Evolutionary conservation across 2,797 vertebrate genomes (phyloP), one percentile per base, ranked within the genome.

Genomic region (Botia almorhae): DNA sequence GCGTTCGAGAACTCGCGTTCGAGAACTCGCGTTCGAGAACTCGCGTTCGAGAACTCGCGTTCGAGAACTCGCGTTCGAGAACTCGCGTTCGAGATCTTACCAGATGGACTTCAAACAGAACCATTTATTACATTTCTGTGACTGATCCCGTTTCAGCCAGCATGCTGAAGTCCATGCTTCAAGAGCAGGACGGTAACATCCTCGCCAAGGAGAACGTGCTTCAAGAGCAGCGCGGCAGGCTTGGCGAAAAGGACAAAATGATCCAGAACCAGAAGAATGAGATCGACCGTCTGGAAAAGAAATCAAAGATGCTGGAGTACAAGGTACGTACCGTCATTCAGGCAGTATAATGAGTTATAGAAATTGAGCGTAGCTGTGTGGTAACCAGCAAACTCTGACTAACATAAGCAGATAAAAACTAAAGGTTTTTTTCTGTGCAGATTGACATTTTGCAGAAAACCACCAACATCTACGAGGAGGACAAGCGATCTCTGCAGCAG

Each of bases 401-500:
- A 29, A 29, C 29, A 29, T 29, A 29, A 29, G 29, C 29, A 8
- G 39, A 8, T 39, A 39, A 4, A 39, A 39, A 7, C 5, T 39
- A 39, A 39, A 39, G 36, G 4, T 75, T 46, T 26, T 76, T 29
- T 69, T 43, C 43, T 33, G 10, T 72, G 10, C 83, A 99, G 98
- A 92, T 98, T 3, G 96, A 98, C 16, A 96, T 99, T 81, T 84
- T 99, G 53, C 97, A 99, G 91, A 99, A 98, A 87, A 98, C 98
- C 0, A 93, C 97, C 0, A 92, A 93, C 0, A 96, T 98, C 89
- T 98, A 98, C 2, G 97, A 99, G 84, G 96, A 96, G 61, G 97
- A 99, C 85, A 98, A 98, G 68, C 95, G 96, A 53, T 91, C 87
- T 0, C 91, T 99, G 61, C 94, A 96, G 82, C 95, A 97, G 1